Percentiles rank a stretch among this genome's conserved stretches.
phyloP scores from a whole-genome alignment of 2,113 vertebrate genomes.

The Bos indicus region DNA sequence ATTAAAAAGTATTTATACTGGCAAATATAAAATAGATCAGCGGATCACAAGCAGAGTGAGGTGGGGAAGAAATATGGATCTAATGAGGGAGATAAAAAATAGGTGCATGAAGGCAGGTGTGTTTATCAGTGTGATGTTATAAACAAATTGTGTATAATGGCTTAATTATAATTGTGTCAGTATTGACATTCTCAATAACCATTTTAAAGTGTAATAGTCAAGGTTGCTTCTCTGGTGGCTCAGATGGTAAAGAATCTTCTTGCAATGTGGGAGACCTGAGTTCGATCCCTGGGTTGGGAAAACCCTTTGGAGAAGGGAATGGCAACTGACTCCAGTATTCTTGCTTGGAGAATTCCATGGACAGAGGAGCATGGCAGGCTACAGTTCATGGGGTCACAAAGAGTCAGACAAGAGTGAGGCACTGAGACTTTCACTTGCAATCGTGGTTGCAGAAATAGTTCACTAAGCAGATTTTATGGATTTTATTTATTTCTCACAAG shows the following conservation, averaged over 20 bases:
- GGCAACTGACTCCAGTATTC: background rate
- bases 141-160: background rate
- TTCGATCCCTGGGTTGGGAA: background rate
- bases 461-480: background rate
- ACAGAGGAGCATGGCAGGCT: background rate
- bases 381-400: background rate
- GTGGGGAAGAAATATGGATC: background rate
- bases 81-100: background rate
- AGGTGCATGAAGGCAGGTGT: background rate
- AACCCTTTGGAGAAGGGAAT: background rate
- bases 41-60: background rate
- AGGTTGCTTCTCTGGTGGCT: background rate
- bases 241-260: background rate
- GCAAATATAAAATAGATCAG: background rate
- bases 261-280: background rate
- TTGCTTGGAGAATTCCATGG: background rate
- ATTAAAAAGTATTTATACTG: background rate
- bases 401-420: background rate
- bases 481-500: background rate
- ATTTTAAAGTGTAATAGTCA: background rate
- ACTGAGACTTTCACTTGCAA: background rate
- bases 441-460: background rate
- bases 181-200: background rate
- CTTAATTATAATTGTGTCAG: background rate
- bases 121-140: background rate